Evolutionary conservation across 2,797 vertebrate species (phyloP).

Genomic region (Taeniopygia guttata): DNA sequence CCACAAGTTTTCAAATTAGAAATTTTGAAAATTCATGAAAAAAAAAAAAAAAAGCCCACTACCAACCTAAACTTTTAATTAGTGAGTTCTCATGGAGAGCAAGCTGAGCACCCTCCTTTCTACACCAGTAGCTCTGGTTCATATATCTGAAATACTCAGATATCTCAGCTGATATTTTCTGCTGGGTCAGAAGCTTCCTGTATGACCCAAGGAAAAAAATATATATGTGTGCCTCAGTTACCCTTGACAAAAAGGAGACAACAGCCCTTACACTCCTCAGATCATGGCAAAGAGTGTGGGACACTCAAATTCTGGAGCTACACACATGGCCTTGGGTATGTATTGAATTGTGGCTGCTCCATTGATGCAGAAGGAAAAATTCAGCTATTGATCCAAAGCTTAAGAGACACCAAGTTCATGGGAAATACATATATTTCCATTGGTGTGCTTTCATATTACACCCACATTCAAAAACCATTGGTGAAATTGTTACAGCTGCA

Average conservation of each 20-base stretch:
- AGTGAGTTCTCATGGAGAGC: neutral
- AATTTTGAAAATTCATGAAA: neutral
- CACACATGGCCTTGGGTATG: neutral
- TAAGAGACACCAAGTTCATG: neutral
- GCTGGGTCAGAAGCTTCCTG: neutral
- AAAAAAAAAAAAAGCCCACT: neutral
- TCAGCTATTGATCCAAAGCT: neutral
- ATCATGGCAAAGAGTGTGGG: neutral
- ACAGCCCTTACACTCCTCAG: neutral
- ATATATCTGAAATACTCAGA: neutral
- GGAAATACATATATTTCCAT: neutral
- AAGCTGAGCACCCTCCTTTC: neutral
- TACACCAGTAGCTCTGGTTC: neutral
- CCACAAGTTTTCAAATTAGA: neutral
- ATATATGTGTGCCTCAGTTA: neutral
- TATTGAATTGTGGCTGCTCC: neutral
- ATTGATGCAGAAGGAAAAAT: neutral
- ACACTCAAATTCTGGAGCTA: neutral
- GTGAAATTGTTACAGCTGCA: neutral
- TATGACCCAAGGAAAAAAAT: accelerated
- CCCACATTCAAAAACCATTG: neutral
- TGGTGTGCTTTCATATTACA: neutral
- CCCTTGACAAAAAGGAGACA: neutral
- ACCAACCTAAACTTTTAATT: neutral
- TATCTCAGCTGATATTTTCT: neutral